phyloP scores from a whole-genome alignment of 2,797 vertebrate genomes.

The Leptodactylus fallax region DNA sequence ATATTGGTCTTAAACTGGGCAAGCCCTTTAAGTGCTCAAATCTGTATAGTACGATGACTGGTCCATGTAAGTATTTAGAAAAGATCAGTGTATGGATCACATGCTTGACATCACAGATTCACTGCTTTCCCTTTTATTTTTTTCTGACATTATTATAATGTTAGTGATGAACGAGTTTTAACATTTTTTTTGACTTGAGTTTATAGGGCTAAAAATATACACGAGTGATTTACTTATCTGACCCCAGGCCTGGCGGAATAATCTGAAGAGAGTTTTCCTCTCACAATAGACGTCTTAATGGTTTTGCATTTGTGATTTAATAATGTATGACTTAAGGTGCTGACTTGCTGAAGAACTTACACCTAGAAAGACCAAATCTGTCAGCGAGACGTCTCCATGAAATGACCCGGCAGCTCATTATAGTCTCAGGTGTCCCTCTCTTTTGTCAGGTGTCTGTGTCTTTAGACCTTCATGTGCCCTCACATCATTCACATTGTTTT shows the following conservation, averaged over 20 bases:
- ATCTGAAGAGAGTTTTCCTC: background rate
- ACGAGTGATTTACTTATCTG: slow-evolving; percentile 3
- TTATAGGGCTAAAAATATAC: background rate
- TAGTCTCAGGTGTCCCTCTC: background rate
- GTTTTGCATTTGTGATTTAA: slow-evolving; percentile 24
- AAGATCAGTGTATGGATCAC: too few relatives aligned
- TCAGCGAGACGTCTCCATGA: background rate
- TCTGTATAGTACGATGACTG: too few relatives aligned
- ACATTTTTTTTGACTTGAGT: background rate
- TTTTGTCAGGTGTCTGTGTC: background rate
- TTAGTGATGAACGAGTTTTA: too few relatives aligned
- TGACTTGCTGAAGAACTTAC: too few relatives aligned
- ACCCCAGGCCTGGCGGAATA: background rate
- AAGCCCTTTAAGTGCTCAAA: too few relatives aligned
- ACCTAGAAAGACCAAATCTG: background rate
- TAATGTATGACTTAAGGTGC: slow-evolving; percentile 16
- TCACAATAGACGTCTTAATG: background rate
- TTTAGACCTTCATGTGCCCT: slow-evolving; percentile 2
- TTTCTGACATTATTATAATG: too few relatives aligned
- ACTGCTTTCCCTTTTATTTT: too few relatives aligned
- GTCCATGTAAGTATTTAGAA: too few relatives aligned
- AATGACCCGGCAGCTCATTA: slow-evolving; percentile 12
- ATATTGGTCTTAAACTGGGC: too few relatives aligned
- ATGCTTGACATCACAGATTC: too few relatives aligned
- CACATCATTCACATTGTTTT: background rate